phyloP scores from a whole-genome alignment of 2,888 invertebrate genomes.

The Apodemia zela region DNA sequence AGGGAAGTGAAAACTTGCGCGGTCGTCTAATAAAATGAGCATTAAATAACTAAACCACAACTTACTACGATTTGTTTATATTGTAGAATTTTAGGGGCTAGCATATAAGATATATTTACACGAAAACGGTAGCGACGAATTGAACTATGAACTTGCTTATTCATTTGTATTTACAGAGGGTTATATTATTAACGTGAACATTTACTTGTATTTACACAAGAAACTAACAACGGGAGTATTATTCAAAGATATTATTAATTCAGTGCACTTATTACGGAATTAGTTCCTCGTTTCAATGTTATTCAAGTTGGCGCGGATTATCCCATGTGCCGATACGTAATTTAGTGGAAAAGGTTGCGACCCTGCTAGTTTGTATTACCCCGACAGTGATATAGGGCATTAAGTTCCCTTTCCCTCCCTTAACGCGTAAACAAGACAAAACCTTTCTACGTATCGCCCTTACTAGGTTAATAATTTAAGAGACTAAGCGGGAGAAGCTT shows the following conservation, averaged over 20 bases:
- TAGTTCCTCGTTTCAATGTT: constrained; percentile 54
- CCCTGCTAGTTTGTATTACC: constrained; percentile 76
- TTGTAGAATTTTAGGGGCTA: too few relatives aligned
- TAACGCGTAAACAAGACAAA: constrained; percentile 77
- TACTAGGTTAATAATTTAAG: constrained; percentile 75
- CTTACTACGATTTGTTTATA: too few relatives aligned
- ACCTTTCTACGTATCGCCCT: constrained; percentile 75
- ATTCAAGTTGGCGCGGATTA: constrained; percentile 71
- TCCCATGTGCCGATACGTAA: constrained; percentile 76
- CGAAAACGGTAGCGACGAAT: constrained; percentile 11
- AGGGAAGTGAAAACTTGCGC: too few relatives aligned
- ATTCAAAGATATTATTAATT: constrained; percentile 37
- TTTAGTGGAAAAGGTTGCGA: constrained; percentile 78
- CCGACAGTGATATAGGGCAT: constrained; percentile 79
- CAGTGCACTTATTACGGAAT: constrained; percentile 54
- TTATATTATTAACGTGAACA: constrained; percentile 24
- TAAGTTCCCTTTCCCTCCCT: constrained; percentile 76
- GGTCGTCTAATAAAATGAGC: too few relatives aligned
- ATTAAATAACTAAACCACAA: too few relatives aligned
- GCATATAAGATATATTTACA: neutral
- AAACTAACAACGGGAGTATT: constrained; percentile 18
- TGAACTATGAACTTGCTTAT: constrained; percentile 18
- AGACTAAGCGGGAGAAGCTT: constrained; percentile 65
- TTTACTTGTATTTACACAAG: constrained; percentile 22
- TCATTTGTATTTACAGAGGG: constrained; percentile 24